Conservation (phyloP, 2,888 invertebrate genomes). For the Mechanitis mazaeus region DNA sequence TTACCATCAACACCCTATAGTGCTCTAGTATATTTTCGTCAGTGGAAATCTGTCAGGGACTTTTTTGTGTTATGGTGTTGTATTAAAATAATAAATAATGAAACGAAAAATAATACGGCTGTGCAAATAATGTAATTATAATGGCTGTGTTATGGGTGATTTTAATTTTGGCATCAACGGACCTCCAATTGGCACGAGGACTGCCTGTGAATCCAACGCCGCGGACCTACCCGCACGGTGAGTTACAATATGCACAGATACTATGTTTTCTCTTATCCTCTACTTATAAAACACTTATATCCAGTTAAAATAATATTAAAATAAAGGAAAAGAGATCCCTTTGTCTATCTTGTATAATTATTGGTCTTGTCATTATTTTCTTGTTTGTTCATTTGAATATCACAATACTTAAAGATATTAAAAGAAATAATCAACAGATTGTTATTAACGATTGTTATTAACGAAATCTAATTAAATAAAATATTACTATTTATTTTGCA, state of each 20-base stretch:
- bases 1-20: constrained; percentile 44
- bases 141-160: constrained; percentile 69
- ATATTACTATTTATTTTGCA: too few relatives aligned
- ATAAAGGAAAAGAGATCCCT: too few relatives aligned
- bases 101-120: constrained; percentile 67
- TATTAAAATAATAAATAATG: constrained; percentile 70
- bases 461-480: too few relatives aligned
- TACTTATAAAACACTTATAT: too few relatives aligned
- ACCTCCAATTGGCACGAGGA: constrained; percentile 62
- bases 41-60: constrained; percentile 68
- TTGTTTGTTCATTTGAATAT: too few relatives aligned
- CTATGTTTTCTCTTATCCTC: constrained; percentile 29
- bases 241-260: constrained; percentile 44
- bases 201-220: constrained; percentile 67
- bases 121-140: constrained; percentile 72
- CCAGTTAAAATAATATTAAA: too few relatives aligned
- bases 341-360: too few relatives aligned
- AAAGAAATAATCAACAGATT: too few relatives aligned
- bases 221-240: constrained; percentile 71
- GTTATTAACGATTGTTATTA: too few relatives aligned
- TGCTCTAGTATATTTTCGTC: constrained; percentile 45
- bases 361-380: too few relatives aligned
- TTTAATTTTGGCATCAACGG: constrained; percentile 68
- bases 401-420: too few relatives aligned
- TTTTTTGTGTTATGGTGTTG: constrained; percentile 72